Evolutionary conservation across 1,140 invertebrate genomes (phyloP), one percentile per base, ranked within the genome.

Genomic region (Batillaria attramentaria): DNA sequence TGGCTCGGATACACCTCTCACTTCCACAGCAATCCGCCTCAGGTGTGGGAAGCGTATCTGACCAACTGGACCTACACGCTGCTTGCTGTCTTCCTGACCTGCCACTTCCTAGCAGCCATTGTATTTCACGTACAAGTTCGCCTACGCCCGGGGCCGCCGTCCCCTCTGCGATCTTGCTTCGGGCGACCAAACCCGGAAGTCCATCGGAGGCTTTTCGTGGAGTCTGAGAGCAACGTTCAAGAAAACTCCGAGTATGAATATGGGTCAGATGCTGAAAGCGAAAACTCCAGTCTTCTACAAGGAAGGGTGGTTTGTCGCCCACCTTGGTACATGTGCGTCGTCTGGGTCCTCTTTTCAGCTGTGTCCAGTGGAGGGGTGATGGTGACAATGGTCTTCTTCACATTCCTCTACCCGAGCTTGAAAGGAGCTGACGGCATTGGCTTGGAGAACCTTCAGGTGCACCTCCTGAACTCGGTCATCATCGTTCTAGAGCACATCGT

Each of bases 51-150:
- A 10, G 83, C 84, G 13, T 88, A 81, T 54, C 77, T 88, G 41
- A 88, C 87, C 43, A 84, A 82, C 39, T 88, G 87, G 87, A 87
- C 87, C 16, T 88, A 87, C 77, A 69, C 81, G 41, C 39, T 85
- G 41, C 80, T 88, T 60, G 81, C 86, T 13, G 50, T 84, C 16
- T 86, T 87, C 72, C 75, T 87, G 20, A 37, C 77, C 3, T 8
- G 82, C n/a, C 83, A 87, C 65, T 80, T 80, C 39, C 41, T 87
- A 20, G 75, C 79, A 3, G 69, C 81, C 35, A 4, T 84, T 3
- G 10, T 81, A 18, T 74, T 77, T 37, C 77, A 82, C 41, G 31
- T 43, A 18, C 42, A 54, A 33, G 66, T 73, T 37, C 72, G 66
- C 39, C 39, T 77, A 42, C 18, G n/a, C 43, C 33, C 42, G 31